A percentile compares a stretch with the other conserved stretches of the same genome.
Evolutionary conservation across 1,140 invertebrate species (phyloP).

Genomic region (Hycleus cichorii): DNA sequence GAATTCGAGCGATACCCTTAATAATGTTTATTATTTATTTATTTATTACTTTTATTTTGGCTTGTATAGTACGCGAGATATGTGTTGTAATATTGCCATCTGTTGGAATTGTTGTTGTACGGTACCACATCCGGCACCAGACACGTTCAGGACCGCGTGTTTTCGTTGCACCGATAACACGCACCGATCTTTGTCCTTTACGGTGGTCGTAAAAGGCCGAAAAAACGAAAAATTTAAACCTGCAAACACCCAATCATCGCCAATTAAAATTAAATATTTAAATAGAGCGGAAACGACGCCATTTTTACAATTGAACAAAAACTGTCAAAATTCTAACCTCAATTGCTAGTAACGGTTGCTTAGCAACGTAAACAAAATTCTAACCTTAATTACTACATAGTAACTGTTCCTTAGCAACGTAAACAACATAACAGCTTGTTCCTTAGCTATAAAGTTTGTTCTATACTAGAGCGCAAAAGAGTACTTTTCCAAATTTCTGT

Average conservation of each 20-base stretch:
- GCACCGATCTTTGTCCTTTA: slow-evolving; percentile 58
- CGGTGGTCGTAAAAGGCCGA: slow-evolving; percentile 79
- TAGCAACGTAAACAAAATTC: no score
- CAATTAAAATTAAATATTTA: no score
- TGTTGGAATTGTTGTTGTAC: background rate
- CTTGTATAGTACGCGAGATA: slow-evolving; percentile 61
- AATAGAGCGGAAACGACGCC: no score
- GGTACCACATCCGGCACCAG: slow-evolving; percentile 78
- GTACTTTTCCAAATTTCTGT: no score
- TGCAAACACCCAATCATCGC: slow-evolving; percentile 32
- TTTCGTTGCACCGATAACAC: slow-evolving; percentile 81
- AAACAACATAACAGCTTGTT: no score
- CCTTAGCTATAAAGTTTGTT: no score
- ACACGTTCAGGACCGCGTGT: slow-evolving; percentile 75
- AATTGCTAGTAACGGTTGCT: no score
- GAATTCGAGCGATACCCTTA: no score
- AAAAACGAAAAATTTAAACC: slow-evolving; percentile 86
- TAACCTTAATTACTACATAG: no score
- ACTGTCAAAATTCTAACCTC: background rate
- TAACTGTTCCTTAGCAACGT: no score
- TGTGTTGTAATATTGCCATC: slow-evolving; percentile 39
- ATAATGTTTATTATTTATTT: background rate
- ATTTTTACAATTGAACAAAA: background rate
- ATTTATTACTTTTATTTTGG: slow-evolving; percentile 64
- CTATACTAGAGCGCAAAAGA: no score